Percentiles rank a stretch among this genome's conserved stretches.
Conservation (phyloP, 37 sponge, comb jelly and placozoan species). For the Beroe ovata region DNA sequence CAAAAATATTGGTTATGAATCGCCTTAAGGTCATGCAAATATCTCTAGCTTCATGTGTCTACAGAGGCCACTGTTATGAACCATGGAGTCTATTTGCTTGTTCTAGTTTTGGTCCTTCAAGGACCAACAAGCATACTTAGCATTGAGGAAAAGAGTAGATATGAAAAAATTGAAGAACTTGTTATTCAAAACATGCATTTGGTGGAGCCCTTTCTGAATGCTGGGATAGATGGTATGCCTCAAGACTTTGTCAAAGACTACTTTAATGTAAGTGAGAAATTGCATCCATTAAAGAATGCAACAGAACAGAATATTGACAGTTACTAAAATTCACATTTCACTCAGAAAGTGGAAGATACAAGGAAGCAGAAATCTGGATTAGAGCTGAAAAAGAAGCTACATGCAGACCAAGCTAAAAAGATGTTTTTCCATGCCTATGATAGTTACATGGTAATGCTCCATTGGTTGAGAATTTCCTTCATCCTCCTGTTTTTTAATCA, state of each 20-base stretch:
- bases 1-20: too few relatives aligned
- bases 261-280: neutral
- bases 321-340: too few relatives aligned
- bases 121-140: neutral
- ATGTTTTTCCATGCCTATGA: slow-evolving; percentile 95
- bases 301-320: too few relatives aligned
- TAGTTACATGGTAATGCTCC: slow-evolving; percentile 81
- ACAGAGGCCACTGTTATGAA: too few relatives aligned
- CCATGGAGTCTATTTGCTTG: neutral
- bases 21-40: too few relatives aligned
- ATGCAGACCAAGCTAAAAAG: slow-evolving; percentile 70
- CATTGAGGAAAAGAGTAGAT: slow-evolving; percentile 34
- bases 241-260: neutral
- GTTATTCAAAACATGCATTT: slow-evolving; percentile 8
- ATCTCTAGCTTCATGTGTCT: too few relatives aligned
- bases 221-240: neutral
- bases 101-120: neutral
- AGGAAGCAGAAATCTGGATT: slow-evolving; percentile 17
- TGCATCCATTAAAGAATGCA: too few relatives aligned
- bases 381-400: neutral
- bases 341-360: too few relatives aligned
- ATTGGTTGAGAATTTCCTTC: neutral
- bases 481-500: neutral
- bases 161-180: slow-evolving; percentile 14
- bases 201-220: neutral